Conservation (phyloP, 2,797 vertebrate species). For the Darevskia nairensis region DNA sequence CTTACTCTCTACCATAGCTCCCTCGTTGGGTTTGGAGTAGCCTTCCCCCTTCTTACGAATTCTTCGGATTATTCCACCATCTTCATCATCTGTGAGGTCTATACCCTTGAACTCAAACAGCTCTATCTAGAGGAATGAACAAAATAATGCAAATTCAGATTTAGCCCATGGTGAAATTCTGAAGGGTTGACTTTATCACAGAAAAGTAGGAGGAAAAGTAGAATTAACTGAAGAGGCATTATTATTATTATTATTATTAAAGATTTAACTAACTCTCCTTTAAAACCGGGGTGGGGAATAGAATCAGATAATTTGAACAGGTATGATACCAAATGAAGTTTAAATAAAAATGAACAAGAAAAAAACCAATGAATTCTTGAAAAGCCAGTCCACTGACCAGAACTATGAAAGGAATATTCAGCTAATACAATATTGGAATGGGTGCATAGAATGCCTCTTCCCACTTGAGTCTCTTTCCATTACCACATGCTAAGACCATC, state of each 20-base stretch:
- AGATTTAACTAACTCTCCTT: neutral
- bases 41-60: conserved; percentile 91
- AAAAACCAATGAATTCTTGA: neutral
- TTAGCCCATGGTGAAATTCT: conserved; percentile 17
- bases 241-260: too few relatives aligned
- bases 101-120: conserved; percentile 94
- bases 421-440: neutral
- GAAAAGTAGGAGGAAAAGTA: neutral
- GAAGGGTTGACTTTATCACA: neutral
- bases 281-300: neutral
- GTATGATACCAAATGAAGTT: neutral
- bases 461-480: neutral
- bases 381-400: neutral
- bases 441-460: too few relatives aligned
- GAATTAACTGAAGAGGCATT: neutral
- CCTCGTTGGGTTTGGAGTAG: conserved; percentile 94
- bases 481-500: neutral
- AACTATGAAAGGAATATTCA: neutral
- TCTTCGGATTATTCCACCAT: conserved; percentile 92
- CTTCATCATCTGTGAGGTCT: conserved; percentile 92
- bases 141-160: neutral
- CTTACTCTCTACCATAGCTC: conserved; percentile 91
- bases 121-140: conserved; percentile 85
- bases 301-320: neutral
- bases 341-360: neutral